Conservation (phyloP, 2,888 invertebrate species). For the Abscondita cerata region DNA sequence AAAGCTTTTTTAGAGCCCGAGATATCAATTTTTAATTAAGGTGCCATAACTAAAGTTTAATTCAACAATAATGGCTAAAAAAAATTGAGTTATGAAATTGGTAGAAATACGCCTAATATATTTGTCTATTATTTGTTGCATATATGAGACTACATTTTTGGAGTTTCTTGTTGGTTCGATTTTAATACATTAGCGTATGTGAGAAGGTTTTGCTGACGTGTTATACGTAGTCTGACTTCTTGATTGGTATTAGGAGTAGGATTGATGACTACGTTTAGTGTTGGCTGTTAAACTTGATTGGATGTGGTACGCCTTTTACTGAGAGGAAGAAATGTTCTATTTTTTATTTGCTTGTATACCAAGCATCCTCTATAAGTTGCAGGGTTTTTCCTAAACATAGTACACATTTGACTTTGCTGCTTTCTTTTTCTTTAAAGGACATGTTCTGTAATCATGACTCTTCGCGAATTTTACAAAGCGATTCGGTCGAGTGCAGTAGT, state of each 20-base stretch:
- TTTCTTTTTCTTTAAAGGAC: no score
- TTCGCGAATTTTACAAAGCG: no score
- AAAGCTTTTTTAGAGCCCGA: no score
- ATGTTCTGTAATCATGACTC: no score
- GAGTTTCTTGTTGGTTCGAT: conserved; percentile 11
- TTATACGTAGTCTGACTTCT: not conserved
- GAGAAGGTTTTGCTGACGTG: conserved; percentile 8
- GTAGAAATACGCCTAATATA: no score
- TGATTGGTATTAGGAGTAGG: conserved; percentile 1
- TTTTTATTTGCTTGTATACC: conserved; percentile 14
- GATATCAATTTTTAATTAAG: no score
- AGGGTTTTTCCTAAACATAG: no score
- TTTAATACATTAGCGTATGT: conserved; percentile 8
- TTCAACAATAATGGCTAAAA: no score
- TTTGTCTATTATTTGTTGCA: conserved; percentile 14
- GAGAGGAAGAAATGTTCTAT: not conserved
- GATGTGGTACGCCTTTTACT: conserved; percentile 6
- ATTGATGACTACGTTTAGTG: not conserved
- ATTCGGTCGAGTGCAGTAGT: no score
- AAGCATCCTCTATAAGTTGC: conserved; percentile 8
- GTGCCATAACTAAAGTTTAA: no score
- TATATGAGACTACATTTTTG: conserved; percentile 14
- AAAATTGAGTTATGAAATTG: no score
- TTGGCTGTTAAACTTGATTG: conserved; percentile 4
- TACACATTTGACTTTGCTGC: no score